These are phyloP conservation scores for Sussaba pulchella DNA, from an alignment of 2,888 invertebrate genomes.

Conservation along the genomic window DNA sequence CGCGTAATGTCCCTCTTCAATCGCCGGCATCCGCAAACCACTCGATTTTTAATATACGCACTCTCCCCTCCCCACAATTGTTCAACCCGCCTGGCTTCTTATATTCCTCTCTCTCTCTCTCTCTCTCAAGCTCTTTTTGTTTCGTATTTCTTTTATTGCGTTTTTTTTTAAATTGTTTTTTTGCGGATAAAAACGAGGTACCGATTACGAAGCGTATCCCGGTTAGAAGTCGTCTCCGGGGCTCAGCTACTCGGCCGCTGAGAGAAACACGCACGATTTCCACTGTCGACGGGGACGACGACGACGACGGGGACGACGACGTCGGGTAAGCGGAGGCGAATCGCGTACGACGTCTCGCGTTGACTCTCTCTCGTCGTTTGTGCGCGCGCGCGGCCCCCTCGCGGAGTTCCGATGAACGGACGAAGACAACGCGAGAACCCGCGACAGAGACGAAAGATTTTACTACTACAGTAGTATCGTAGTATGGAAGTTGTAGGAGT, in stretches of 20 bases:
- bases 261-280: neutral
- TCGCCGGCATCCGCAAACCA: neutral
- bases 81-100: neutral
- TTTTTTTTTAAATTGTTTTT: neutral
- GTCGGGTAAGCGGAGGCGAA: conserved; percentile 18
- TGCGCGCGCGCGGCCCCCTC: neutral
- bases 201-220: neutral
- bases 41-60: neutral
- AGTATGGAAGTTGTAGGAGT: conserved; percentile 4
- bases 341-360: conserved; percentile 25
- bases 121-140: no score
- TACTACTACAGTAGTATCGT: conserved; percentile 37
- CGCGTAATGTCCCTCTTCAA: neutral
- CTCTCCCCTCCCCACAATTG: neutral
- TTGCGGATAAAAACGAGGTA: neutral
- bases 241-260: neutral
- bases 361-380: conserved; percentile 10
- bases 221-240: neutral
- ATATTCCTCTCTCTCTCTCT: no score
- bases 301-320: conserved; percentile 3
- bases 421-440: neutral
- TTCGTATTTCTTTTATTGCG: no score
- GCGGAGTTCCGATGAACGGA: neutral
- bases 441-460: conserved; percentile 14
- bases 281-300: neutral